These are phyloP conservation scores for Stegana nigrithorax DNA, from an alignment of 2,888 invertebrate genomes.

Conservation along the genomic window DNA sequence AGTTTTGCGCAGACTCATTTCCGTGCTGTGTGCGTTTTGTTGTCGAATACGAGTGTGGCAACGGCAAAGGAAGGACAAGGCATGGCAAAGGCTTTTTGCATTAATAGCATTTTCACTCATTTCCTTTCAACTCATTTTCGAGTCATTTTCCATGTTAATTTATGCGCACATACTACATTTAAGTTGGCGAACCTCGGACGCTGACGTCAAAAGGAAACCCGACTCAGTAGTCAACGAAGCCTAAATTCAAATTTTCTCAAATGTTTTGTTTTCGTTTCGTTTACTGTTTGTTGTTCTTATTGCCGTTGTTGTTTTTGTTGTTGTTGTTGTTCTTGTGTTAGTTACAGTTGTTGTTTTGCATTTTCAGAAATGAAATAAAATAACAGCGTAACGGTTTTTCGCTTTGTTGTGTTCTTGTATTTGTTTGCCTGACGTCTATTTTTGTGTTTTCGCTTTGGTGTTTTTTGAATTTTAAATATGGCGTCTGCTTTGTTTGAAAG, in stretches of 20 bases:
- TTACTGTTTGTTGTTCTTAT: conserved; percentile 34
- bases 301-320: background rate
- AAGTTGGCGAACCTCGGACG: background rate
- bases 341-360: too few species aligned
- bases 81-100: too few species aligned
- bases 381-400: too few species aligned
- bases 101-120: conserved; percentile 1
- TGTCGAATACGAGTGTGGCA: background rate
- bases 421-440: background rate
- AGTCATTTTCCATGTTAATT: conserved; percentile 2
- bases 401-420: background rate
- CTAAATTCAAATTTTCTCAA: conserved; percentile 35
- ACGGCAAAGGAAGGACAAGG: background rate
- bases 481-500: conserved; percentile 61
- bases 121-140: conserved; percentile 1
- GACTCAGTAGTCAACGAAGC: conserved; percentile 26
- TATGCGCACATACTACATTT: background rate
- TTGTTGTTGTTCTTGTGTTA: background rate
- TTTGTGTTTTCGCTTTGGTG: conserved; percentile 22
- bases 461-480: conserved; percentile 60
- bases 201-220: conserved; percentile 13
- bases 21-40: background rate
- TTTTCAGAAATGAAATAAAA: too few species aligned
- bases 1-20: background rate
- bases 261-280: conserved; percentile 42